A percentile compares a stretch with the other conserved stretches of the same genome.
Evolutionary conservation across 2,113 vertebrate species (phyloP).

Genomic region (Hemicordylus capensis): DNA sequence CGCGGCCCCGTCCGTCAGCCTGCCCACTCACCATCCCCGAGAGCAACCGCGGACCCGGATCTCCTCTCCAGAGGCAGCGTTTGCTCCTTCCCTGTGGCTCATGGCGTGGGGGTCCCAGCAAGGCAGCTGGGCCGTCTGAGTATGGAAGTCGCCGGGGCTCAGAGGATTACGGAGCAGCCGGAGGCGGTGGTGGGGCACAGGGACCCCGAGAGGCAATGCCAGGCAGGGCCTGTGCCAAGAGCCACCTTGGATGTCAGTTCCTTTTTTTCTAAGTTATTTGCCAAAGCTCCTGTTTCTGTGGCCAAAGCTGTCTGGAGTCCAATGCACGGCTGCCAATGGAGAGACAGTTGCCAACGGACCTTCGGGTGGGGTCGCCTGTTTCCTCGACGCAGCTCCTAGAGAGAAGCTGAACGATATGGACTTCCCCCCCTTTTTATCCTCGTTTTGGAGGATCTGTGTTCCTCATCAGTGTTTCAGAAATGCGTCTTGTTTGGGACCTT

Average conservation of each 20-base stretch:
- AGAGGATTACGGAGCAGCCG: background rate
- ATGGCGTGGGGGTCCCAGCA: background rate
- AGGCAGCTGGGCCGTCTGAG: background rate
- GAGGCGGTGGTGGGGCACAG: background rate
- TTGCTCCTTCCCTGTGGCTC: background rate
- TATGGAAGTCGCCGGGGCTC: background rate
- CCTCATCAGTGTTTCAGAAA: rapidly evolving
- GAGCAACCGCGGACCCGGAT: rapidly evolving
- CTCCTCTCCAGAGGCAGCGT: background rate
- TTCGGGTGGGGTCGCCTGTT: background rate
- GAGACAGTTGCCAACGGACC: constrained; percentile 39
- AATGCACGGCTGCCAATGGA: too few relatives aligned
- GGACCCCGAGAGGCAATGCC: background rate
- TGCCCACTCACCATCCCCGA: too few relatives aligned
- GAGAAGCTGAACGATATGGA: constrained; percentile 47
- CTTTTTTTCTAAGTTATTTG: constrained; percentile 68
- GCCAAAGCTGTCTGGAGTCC: constrained; percentile 24
- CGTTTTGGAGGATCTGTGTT: constrained; percentile 67
- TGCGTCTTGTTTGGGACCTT: constrained; percentile 19
- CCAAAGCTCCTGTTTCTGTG: constrained; percentile 69
- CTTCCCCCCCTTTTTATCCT: constrained; percentile 30
- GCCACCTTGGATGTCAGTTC: background rate
- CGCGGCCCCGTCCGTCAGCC: rapidly evolving
- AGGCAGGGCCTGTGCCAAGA: constrained; percentile 16
- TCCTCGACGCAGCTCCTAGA: constrained; percentile 44